These are phyloP conservation scores for Rotaria macrura DNA, from an alignment of 2,888 invertebrate genomes.

Conservation along the genomic window DNA sequence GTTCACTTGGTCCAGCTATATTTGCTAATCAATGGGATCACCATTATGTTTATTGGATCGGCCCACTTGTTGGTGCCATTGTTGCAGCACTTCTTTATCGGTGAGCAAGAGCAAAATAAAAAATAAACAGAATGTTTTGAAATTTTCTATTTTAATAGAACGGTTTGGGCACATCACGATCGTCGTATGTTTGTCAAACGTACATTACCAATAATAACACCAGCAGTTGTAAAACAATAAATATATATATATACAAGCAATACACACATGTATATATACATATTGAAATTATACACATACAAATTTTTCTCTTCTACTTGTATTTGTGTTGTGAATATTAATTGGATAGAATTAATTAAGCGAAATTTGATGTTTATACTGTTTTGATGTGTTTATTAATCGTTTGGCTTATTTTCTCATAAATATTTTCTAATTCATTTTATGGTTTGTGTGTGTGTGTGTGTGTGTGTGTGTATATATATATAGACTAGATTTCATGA, in stretches of 20 bases:
- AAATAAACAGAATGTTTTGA: background rate
- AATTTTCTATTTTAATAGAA: background rate
- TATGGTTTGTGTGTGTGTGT: background rate
- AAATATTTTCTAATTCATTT: background rate
- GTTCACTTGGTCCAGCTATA: slow-evolving; percentile 18
- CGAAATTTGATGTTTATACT: background rate
- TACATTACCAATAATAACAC: background rate
- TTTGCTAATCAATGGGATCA: background rate
- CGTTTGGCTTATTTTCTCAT: slow-evolving; percentile 5
- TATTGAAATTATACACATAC: background rate
- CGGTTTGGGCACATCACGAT: background rate
- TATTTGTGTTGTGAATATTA: slow-evolving; percentile 12
- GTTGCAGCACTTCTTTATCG: background rate
- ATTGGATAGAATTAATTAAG: background rate
- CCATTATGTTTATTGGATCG: slow-evolving; percentile 17
- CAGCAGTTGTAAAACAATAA: background rate
- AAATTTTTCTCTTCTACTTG: background rate
- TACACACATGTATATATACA: no score
- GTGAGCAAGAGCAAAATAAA: background rate
- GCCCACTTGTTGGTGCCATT: background rate
- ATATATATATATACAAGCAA: no score
- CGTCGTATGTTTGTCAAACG: slow-evolving; percentile 16
- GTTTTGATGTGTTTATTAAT: slow-evolving; percentile 1
- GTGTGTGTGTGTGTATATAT: background rate
- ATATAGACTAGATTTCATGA: background rate